Conservation (phyloP, 2,888 invertebrate genomes). For the Muscina levida region DNA sequence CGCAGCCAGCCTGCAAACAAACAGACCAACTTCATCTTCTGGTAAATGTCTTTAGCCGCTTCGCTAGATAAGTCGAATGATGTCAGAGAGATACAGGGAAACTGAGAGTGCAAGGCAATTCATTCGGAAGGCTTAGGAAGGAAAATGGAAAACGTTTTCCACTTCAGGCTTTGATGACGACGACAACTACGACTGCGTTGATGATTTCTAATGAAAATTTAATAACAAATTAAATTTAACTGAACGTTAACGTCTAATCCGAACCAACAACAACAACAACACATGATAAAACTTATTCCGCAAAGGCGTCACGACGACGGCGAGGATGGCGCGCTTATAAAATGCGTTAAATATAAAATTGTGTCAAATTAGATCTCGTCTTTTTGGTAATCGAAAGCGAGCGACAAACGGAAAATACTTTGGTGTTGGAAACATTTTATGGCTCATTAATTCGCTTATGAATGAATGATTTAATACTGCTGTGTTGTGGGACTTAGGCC, state of each 20-base stretch:
- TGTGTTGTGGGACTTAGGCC: neutral
- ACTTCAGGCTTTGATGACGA: neutral
- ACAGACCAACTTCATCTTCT: neutral
- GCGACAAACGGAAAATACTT: constrained; percentile 32
- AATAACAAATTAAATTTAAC: constrained; percentile 72
- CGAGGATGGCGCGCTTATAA: neutral
- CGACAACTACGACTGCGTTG: constrained; percentile 20
- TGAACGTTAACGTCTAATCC: constrained; percentile 52
- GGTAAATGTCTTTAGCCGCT: constrained; percentile 39
- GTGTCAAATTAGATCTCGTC: constrained; percentile 72
- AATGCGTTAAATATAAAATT: constrained; percentile 51
- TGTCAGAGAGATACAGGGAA: neutral
- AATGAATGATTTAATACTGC: neutral
- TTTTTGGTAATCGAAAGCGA: constrained; percentile 60
- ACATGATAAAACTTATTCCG: neutral
- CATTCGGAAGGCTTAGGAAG: constrained; percentile 20
- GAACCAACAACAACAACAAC: neutral
- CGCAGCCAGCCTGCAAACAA: neutral
- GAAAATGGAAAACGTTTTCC: constrained; percentile 21
- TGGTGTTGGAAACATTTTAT: constrained; percentile 33
- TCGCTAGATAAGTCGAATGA: constrained; percentile 32
- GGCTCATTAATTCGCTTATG: constrained; percentile 55
- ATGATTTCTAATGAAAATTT: constrained; percentile 59
- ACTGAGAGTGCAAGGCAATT: too few relatives aligned
- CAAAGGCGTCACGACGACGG: neutral